These are phyloP conservation scores for Paedocypris micromegethes DNA, from an alignment of 2,797 vertebrate species.

Conservation along the genomic window DNA sequence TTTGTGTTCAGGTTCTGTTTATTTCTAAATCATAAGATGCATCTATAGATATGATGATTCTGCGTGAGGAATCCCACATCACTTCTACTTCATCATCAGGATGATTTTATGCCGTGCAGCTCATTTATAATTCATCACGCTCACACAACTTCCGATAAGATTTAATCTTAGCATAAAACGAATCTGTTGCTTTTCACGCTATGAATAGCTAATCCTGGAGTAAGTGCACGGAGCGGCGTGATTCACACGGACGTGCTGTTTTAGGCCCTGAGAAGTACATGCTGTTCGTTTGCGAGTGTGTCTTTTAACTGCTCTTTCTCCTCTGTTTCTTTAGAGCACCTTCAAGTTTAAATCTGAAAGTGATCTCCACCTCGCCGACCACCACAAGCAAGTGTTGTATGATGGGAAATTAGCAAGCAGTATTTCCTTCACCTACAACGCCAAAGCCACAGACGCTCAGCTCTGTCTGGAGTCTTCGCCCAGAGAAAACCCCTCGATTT, in stretches of 20 bases:
- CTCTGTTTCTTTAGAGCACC: conserved; percentile 71
- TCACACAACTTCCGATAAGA: conserved; percentile 24
- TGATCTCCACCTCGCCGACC: conserved; percentile 87
- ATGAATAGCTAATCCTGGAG: conserved; percentile 18
- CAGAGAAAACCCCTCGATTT: conserved; percentile 89
- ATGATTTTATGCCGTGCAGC: conserved; percentile 27
- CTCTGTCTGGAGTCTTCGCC: conserved; percentile 94
- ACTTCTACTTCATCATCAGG: conserved; percentile 31
- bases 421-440: conserved; percentile 92
- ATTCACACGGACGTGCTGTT: conserved; percentile 14
- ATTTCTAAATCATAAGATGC: conserved; percentile 27
- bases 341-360: conserved; percentile 98
- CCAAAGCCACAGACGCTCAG: conserved; percentile 92
- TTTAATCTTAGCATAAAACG: conserved; percentile 38
- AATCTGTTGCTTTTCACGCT: conserved; percentile 19
- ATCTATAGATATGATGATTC: conserved; percentile 34
- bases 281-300: conserved; percentile 7
- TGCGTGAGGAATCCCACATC: conserved; percentile 25
- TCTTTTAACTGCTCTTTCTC: not conserved
- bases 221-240: not conserved
- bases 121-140: conserved; percentile 36
- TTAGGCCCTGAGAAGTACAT: conserved; percentile 8
- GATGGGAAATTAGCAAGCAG: conserved; percentile 84
- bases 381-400: conserved; percentile 89
- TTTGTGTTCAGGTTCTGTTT: conserved; percentile 8